Evolutionary conservation across 2,888 invertebrate genomes (phyloP), one percentile per base, ranked within the genome.

Genomic region (Linnaemya vulpina): DNA sequence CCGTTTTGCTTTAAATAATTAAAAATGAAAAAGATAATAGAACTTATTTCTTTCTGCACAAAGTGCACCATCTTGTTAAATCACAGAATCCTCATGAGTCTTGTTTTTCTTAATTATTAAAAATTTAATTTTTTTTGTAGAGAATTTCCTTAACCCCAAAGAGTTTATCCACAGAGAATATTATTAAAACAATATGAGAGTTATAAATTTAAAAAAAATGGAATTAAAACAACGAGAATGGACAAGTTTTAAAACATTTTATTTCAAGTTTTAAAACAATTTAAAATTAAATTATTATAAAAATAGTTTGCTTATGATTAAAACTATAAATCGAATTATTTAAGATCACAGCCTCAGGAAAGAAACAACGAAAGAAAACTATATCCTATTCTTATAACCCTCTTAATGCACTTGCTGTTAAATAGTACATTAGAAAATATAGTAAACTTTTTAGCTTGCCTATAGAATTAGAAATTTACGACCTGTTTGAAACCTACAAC

Each of bases 261-360:
- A 85, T 85, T 85, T 82, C 35, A 79, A 75, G 85, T 85, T 82
- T 85, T 85, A 85, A 82, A 85, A 85, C 82, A 85, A 84, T 81
- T 81, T 58, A 84, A 75, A 78, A 75, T 78, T 85, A 85, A 78
- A 77, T 85, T 83, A 76, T 73, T 77, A 83, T 65, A 60, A 67
- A 70, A 82, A 38, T 71, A 82, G 38, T 70, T 49, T 35, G 70
- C 82, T 82, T 82, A 82, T 76, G 46, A 58, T 82, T 65, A 76
- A 10, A 25, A 38, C 30, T 81, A 68, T 62, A 67, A 60, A 53
- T 35, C 62, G 25, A 22, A 60, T 49, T 25, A 71, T 38, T 71
- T 65, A 25, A 20, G 40, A 82, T 40, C 58, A 71, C 62, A 76
- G 43, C 35, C 30, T 60, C 43, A 20, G 63, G 17, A 22, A 70